Base-by-base conservation (phyloP, 2,888 invertebrate genomes). In the Margaritifera margaritifera region DNA sequence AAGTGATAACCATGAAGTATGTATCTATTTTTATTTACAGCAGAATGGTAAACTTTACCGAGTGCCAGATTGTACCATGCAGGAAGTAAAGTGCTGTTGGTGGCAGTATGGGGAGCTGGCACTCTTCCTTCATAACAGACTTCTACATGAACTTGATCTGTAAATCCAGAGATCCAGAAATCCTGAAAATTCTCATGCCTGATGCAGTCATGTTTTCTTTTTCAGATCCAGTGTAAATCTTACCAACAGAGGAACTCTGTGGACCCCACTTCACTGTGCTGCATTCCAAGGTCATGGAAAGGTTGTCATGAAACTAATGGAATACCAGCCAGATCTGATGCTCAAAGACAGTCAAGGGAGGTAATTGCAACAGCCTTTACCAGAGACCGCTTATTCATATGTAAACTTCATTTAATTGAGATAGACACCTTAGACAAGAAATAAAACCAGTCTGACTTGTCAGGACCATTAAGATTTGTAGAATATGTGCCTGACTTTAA, bases 221-320 rank as follows among this genome's bases (percentile, higher is more conserved):
- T 72, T 65, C 67, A 88, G 88, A 42, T 87, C 88, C 20, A 83
- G 88, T 66, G 71, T 88, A 20, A 86, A 87, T 72, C 62, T 76
- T n/a, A 68, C 77, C 22, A 88, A 88, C 74, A 83, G 68, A 64
- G 87, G 87, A 25, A 88, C 86, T 22, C 50, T 77, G 31, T 88
- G 88, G 88, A 87, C 88, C 6, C 82, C 88, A 0, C 69, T 87
- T 25, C 88, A 88, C 66, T 88, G 87, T 76, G 88, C 88, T 52
- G 80, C 87, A 25, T 88, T 87, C 68, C 87, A 87, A 72, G 87
- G 87, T 66, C 87, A 88, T 79, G 88, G 87, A 6, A 86, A 86
- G 69, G 87, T 87, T n/a, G 83, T 88, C 20, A 84, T 87, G 84
- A 84, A 80, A 60, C 72, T 88, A 55, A 84, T 88, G 84, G 81